These are phyloP conservation scores for Eupithecia pulchellata DNA, from an alignment of 2,888 invertebrate genomes.

Conservation along the genomic window DNA sequence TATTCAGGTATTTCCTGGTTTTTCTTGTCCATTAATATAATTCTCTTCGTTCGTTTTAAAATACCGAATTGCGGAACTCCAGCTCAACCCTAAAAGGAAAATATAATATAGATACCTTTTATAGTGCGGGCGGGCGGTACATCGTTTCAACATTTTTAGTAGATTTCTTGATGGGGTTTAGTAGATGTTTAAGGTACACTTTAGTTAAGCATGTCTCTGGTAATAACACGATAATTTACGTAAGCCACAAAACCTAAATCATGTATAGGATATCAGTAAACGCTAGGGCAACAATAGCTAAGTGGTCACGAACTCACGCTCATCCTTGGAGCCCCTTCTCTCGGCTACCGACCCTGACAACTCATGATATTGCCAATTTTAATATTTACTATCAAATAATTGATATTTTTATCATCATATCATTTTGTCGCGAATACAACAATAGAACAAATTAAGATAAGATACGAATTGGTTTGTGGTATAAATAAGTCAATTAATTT, in stretches of 20 bases:
- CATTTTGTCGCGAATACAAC: background rate
- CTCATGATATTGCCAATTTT: conserved; percentile 27
- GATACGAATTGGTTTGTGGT: background rate
- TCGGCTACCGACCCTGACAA: conserved; percentile 70
- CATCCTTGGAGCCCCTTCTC: conserved; percentile 82
- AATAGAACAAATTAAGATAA: background rate
- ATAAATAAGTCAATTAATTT: background rate
- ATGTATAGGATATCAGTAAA: conserved; percentile 39
- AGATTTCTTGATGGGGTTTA: background rate
- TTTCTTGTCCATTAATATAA: background rate
- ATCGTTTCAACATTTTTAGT: background rate
- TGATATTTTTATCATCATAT: conserved; percentile 7
- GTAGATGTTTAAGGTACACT: background rate
- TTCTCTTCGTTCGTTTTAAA: background rate
- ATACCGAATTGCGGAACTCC: background rate
- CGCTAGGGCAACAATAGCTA: conserved; percentile 61
- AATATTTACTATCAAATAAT: conserved; percentile 28
- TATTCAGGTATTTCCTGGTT: background rate
- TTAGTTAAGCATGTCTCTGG: background rate
- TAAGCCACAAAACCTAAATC: conserved; percentile 40
- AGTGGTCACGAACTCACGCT: conserved; percentile 74
- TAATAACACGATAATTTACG: conserved; percentile 17
- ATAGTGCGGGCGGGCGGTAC: background rate
- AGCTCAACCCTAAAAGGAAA: background rate
- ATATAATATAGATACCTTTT: background rate